phyloP scores from a whole-genome alignment of 1,140 invertebrate genomes.

The Melitaea cinxia region DNA sequence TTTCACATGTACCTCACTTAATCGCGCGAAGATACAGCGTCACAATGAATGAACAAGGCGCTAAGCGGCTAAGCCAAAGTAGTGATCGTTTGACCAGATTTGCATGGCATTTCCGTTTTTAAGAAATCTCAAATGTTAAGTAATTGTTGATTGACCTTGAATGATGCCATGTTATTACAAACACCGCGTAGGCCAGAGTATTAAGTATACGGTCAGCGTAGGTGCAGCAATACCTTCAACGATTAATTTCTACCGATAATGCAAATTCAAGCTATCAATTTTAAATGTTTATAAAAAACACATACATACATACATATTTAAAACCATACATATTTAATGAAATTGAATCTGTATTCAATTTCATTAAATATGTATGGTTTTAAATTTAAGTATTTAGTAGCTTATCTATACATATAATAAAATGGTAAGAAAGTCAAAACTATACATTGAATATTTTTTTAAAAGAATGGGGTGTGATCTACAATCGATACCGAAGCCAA shows the following conservation, averaged over 20 bases:
- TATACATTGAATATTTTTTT: no score
- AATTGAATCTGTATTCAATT: no score
- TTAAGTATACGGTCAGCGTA: conserved; percentile 25
- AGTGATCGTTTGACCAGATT: conserved; percentile 58
- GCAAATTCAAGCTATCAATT: conserved; percentile 33
- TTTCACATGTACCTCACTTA: conserved; percentile 16
- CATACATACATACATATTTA: no score
- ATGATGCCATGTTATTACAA: conserved; percentile 46
- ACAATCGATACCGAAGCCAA: no score
- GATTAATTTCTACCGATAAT: conserved; percentile 9
- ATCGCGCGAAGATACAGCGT: conserved; percentile 49
- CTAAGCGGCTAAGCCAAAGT: conserved; percentile 51
- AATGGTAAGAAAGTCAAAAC: no score
- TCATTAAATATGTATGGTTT: no score
- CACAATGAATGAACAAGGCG: conserved; percentile 73
- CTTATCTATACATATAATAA: no score
- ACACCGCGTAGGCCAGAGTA: conserved; percentile 48
- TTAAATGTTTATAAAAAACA: neutral
- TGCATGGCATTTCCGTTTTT: conserved; percentile 75
- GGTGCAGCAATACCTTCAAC: conserved; percentile 25
- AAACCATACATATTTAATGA: no score
- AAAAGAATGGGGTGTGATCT: no score
- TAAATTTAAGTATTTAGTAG: no score
- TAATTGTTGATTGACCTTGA: conserved; percentile 69
- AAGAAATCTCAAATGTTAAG: conserved; percentile 42